These are phyloP conservation scores for Zaprionus nigranus DNA, from an alignment of 1,140 invertebrate species.

Conservation along the genomic window DNA sequence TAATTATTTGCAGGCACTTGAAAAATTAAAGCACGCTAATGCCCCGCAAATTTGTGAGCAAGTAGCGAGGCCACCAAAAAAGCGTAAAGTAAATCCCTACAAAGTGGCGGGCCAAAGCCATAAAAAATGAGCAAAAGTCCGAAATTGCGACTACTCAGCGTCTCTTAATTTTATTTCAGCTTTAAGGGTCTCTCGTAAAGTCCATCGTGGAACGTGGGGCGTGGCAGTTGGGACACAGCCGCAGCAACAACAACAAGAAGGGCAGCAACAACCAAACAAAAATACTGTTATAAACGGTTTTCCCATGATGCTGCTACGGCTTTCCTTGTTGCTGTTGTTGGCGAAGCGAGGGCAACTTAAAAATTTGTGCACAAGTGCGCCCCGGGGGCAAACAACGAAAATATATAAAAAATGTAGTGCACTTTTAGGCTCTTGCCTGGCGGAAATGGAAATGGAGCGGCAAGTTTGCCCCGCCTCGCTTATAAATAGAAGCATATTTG, in stretches of 20 bases:
- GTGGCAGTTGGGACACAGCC: constrained; percentile 22
- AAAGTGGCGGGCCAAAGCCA: constrained; percentile 56
- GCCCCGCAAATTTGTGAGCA: constrained; percentile 54
- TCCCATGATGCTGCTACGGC: constrained; percentile 28
- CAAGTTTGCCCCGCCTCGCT: neutral
- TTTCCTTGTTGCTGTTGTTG: constrained; percentile 19
- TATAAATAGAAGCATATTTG: constrained; percentile 16
- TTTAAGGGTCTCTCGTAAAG: constrained; percentile 71
- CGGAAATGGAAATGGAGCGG: constrained; percentile 3
- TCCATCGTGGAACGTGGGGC: constrained; percentile 8
- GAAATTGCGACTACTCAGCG: constrained; percentile 77
- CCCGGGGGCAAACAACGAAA: constrained; percentile 35
- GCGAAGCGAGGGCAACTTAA: constrained; percentile 56
- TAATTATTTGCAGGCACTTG: constrained; percentile 59
- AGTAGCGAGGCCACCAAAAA: constrained; percentile 41
- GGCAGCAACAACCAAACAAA: constrained; percentile 23
- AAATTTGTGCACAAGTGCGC: constrained; percentile 39
- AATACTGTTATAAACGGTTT: constrained; percentile 60
- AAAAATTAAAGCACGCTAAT: constrained; percentile 67
- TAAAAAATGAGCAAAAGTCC: constrained; percentile 61
- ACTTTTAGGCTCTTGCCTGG: constrained; percentile 35
- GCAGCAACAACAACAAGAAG: constrained; percentile 19
- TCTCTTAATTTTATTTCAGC: constrained; percentile 75
- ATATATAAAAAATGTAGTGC: constrained; percentile 47
- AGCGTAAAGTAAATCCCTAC: constrained; percentile 48